Evolutionary conservation across 2,797 vertebrate species (phyloP).

Genomic region (Sandelia bainsii): DNA sequence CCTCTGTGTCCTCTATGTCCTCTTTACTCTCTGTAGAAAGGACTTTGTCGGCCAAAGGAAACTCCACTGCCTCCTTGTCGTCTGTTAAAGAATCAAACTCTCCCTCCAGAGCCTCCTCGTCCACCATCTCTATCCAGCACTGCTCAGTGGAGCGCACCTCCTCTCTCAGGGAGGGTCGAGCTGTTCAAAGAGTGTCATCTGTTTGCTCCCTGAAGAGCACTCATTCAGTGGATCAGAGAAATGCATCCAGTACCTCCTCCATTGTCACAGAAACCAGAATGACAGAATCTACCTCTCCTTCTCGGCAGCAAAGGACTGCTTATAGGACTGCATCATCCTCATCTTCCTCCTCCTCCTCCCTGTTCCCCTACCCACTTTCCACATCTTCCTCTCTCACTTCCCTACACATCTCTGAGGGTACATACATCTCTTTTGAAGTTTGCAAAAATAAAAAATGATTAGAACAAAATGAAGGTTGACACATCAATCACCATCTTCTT

Average conservation of each 20-base stretch:
- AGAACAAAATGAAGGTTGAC: neutral
- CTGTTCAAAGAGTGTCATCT: constrained; percentile 59
- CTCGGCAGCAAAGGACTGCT: constrained; percentile 82
- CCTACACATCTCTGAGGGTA: constrained; percentile 89
- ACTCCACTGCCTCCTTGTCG: constrained; percentile 59
- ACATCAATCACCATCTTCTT: neutral
- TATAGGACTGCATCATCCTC: constrained; percentile 89
- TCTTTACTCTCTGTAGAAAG: constrained; percentile 70
- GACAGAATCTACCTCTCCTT: constrained; percentile 67
- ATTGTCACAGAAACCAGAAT: constrained; percentile 43
- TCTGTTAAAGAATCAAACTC: constrained; percentile 63
- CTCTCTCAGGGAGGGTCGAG: constrained; percentile 38
- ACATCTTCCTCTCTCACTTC: constrained; percentile 92
- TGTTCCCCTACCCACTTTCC: constrained; percentile 82
- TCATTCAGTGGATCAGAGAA: constrained; percentile 47
- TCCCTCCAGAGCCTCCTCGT: constrained; percentile 56
- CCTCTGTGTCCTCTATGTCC: constrained; percentile 68
- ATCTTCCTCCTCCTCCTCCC: constrained; percentile 86
- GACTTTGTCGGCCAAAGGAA: constrained; percentile 56
- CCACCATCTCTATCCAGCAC: constrained; percentile 44
- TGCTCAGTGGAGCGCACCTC: constrained; percentile 31
- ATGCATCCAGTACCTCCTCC: constrained; percentile 12
- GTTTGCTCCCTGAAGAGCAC: constrained; percentile 68
- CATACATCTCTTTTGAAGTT: neutral
- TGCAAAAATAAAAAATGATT: neutral